phyloP scores from a whole-genome alignment of 2,113 vertebrate genomes.

The Plotosus lineatus region DNA sequence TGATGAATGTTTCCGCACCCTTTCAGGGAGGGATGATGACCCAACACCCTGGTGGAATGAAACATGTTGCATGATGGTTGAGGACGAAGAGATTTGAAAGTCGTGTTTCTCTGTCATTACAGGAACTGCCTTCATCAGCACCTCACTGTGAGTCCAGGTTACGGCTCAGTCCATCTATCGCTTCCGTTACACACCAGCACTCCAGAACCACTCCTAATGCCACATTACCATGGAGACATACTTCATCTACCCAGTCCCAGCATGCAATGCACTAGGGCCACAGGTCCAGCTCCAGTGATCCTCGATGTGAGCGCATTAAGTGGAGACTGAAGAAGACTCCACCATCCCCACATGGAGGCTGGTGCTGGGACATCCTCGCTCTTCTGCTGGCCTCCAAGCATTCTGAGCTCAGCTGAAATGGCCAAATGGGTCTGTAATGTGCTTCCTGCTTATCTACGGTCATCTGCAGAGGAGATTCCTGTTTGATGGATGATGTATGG shows the following conservation, averaged over 20 bases:
- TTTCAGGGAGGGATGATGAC: background rate
- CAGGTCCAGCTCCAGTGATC: slow-evolving; percentile 41
- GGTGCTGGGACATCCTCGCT: slow-evolving; percentile 35
- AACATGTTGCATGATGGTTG: slow-evolving; percentile 5
- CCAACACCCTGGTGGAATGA: slow-evolving; percentile 6
- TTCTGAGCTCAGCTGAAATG: slow-evolving; percentile 42
- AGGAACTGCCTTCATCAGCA: slow-evolving; percentile 49
- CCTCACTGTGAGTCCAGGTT: slow-evolving; percentile 34
- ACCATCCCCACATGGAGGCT: background rate
- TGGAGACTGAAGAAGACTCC: slow-evolving; percentile 19
- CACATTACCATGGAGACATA: slow-evolving; percentile 55
- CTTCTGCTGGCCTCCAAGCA: slow-evolving; percentile 34
- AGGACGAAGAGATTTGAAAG: background rate
- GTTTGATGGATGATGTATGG: slow-evolving; percentile 43
- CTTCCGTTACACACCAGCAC: slow-evolving; percentile 36
- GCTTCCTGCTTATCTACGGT: slow-evolving; percentile 28
- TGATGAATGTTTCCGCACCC: background rate
- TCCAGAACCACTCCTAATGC: slow-evolving; percentile 32
- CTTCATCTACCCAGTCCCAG: slow-evolving; percentile 54
- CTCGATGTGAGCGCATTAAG: slow-evolving; percentile 49
- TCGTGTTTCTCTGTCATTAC: slow-evolving; percentile 20
- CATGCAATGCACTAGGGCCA: slow-evolving; percentile 48
- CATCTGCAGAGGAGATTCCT: slow-evolving; percentile 24
- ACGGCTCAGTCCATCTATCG: slow-evolving; percentile 40
- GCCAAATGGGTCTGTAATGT: slow-evolving; percentile 48